Conservation (phyloP, 2,888 invertebrate species). For the Notodonta dromedarius region DNA sequence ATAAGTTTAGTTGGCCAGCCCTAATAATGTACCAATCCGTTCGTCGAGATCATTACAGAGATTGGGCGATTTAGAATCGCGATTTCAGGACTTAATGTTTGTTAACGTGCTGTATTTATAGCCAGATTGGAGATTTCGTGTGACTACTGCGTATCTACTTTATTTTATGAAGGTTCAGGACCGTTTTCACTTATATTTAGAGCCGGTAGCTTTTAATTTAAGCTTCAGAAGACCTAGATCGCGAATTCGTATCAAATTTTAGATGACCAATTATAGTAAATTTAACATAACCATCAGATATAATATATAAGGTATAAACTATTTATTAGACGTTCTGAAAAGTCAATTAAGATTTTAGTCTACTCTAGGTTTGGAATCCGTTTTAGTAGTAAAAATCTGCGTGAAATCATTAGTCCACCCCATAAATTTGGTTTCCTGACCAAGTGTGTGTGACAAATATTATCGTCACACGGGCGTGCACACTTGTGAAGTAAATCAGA, state of each 20-base stretch:
- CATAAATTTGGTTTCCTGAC: conserved; percentile 11
- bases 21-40: conserved; percentile 14
- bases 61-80: conserved; percentile 30
- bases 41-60: conserved; percentile 32
- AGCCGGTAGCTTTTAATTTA: too few relatives aligned
- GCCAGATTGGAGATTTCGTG: conserved; percentile 2
- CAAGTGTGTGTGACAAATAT: conserved; percentile 47
- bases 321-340: neutral
- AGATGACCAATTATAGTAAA: too few relatives aligned
- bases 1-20: conserved; percentile 17
- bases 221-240: too few relatives aligned
- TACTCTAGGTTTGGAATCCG: neutral
- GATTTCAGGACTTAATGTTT: conserved; percentile 31
- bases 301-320: too few relatives aligned
- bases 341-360: neutral
- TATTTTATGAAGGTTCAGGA: too few relatives aligned
- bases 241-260: too few relatives aligned
- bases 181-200: too few relatives aligned
- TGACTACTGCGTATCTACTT: too few relatives aligned
- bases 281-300: too few relatives aligned
- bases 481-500: conserved; percentile 29
- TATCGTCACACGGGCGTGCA: conserved; percentile 40
- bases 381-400: neutral
- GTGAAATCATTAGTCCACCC: neutral
- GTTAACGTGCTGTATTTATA: conserved; percentile 31